Base-by-base conservation (phyloP, 2,797 vertebrate genomes). In the Morus bassanus region DNA sequence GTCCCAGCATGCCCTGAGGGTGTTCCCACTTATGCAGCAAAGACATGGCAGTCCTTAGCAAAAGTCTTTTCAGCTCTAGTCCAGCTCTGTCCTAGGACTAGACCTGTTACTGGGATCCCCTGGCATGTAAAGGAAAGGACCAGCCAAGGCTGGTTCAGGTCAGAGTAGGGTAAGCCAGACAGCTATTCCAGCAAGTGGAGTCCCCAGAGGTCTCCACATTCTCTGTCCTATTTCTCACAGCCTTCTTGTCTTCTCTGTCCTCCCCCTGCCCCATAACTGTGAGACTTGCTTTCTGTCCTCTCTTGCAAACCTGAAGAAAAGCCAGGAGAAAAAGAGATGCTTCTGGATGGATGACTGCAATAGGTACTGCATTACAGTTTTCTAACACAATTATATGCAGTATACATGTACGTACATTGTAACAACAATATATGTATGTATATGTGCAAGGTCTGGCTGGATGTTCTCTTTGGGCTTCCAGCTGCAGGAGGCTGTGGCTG, bases 371-470 rank as follows among this genome's bases (percentile, higher is more conserved):
- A 31, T 69, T 46, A 28, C 8, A n/a, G 43, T 46, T 83, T 54
- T 16, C 2, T 30, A 79, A 57, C n/a, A 43, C 21, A 30, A 21
- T 18, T 85, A 27, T 31, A 75, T 2, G 16, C 18, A 22, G 18
- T 24, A 13, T 6, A 24, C 1, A 2, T 31, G 12, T 5, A 51
- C 4, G 31, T 41, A 51, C 11, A 17, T 60, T 11, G 1, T 24
- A 77, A 57, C 24, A 81, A 53, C 48, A 73, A 31, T 6, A 33
- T 6, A 31, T 9, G 19, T 7, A 11, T 1, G 25, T 11, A 3
- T 3, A 50, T 2, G 33, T 68, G 53, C 68, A 65, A 30, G 54
- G 31, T 24, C 14, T 88, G 70, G 17, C 54, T n/a, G 33, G 39
- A 30, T 22, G 68, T 48, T 15, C 51, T 5, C 23, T 53, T 45